Evolutionary conservation across 2,888 invertebrate genomes (phyloP), one percentile per base, ranked within the genome.

Genomic region (Patella ulyssiponensis): DNA sequence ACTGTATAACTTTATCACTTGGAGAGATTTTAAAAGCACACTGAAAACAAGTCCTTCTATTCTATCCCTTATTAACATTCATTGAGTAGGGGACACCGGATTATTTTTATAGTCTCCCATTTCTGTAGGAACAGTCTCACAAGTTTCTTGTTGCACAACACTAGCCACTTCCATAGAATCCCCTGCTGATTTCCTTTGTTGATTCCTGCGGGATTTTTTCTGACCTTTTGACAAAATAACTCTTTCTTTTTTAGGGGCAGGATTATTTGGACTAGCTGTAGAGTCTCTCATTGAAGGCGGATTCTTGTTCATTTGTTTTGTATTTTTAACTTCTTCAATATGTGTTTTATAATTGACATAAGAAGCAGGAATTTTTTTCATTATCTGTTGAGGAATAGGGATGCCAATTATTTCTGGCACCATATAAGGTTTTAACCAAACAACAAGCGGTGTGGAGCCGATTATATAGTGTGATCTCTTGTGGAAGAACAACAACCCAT

Each of bases 401-500:
- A 93, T 85, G 27, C 93, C 93, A 12, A 96, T 91, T 44, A 96
- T 93, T 92, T 97, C 97, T 0, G 95, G 94, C 12, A 98, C 89
- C 98, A 98, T 98, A 90, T 94, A 97, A 0, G 96, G 94, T 89
- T 95, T 97, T 2, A 99, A 92, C 98, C 98, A 99, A 1, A 95
- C 95, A 1, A 98, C 97, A 12, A 99, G 92, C 0, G 98, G 98
- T 0, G 97, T 96, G 73, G 93, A 92, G 2, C 96, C 97, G 75
- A 94, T 93, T 11, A 94, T 93, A 89, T 99, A 99, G 85, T 95
- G 94, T 0, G 95, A 94, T 80, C 94, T 93, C 86, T 95, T 95
- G 92, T 98, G 97, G 92, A 96, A 99, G 92, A 99, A 98, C 76
- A 98, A 92, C 58, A 98, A 90, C 0, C 99, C 99, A 91, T 98